phyloP scores from a whole-genome alignment of 2,113 vertebrate species.

The Podilymbus podiceps region DNA sequence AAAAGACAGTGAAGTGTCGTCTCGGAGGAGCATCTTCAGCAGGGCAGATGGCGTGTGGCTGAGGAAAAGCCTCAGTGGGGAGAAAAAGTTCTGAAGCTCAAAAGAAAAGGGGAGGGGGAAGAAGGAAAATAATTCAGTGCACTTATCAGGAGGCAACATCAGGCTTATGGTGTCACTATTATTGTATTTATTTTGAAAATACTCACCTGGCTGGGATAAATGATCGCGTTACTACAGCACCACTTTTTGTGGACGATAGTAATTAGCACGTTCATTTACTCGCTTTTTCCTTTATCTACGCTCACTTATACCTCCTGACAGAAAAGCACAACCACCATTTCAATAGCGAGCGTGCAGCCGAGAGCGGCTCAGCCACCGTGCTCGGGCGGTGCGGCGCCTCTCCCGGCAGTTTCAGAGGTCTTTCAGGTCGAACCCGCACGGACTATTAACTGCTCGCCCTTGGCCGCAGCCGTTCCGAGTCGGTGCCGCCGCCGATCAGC shows the following conservation, averaged over 20 bases:
- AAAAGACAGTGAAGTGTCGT: background rate
- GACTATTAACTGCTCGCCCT: background rate
- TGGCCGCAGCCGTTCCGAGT: fast-evolving
- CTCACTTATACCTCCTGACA: too few relatives aligned
- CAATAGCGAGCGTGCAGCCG: fast-evolving
- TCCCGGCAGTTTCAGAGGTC: fast-evolving
- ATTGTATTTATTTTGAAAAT: background rate
- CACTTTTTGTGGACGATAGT: fast-evolving
- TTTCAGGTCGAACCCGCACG: fast-evolving
- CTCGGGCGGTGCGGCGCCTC: fast-evolving
- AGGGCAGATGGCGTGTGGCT: fast-evolving
- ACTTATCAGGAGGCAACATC: background rate
- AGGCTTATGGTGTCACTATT: fast-evolving
- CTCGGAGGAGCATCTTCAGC: background rate
- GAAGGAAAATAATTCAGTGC: fast-evolving
- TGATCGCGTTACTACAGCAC: background rate
- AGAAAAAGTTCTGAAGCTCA: background rate
- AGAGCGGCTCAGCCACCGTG: background rate
- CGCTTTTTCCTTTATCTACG: background rate
- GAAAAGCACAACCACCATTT: fast-evolving
- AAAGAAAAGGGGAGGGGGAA: background rate
- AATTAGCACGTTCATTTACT: background rate
- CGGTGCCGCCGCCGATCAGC: background rate
- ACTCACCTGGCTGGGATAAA: background rate
- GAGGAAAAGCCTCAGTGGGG: background rate